Conservation (phyloP, 2,888 invertebrate genomes). For the Pachycephus smyrnensis region DNA sequence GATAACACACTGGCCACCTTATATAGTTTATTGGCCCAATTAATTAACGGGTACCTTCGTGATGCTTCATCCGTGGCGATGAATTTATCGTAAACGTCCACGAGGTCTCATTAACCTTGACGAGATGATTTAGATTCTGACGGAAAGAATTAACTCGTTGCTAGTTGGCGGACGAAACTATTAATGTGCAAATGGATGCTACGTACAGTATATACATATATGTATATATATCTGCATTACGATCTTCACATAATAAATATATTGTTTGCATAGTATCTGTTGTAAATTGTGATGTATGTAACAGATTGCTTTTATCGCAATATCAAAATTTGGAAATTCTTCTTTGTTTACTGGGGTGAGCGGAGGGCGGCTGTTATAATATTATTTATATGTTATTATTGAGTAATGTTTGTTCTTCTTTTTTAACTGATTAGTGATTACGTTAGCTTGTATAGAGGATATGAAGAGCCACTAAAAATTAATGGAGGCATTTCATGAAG, state of each 20-base stretch:
- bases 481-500: background rate
- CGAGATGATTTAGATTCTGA: conserved; percentile 41
- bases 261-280: background rate
- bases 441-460: background rate
- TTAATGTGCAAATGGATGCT: conserved; percentile 17
- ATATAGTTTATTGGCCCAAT: background rate
- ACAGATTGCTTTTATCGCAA: too few species aligned
- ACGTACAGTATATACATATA: too few species aligned
- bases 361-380: too few species aligned
- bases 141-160: conserved; percentile 45
- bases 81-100: background rate
- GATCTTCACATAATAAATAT: background rate
- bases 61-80: background rate
- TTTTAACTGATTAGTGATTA: background rate
- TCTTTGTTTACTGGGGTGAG: background rate
- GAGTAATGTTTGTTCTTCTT: too few species aligned
- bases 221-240: background rate
- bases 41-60: background rate
- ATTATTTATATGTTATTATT: too few species aligned
- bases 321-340: background rate
- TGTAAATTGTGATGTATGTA: background rate
- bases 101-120: conserved; percentile 38
- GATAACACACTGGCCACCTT: background rate
- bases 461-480: background rate
- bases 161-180: conserved; percentile 25